These are phyloP conservation scores for Mesochorus sp. DNA, from an alignment of 2,888 invertebrate genomes.

Conservation along the genomic window DNA sequence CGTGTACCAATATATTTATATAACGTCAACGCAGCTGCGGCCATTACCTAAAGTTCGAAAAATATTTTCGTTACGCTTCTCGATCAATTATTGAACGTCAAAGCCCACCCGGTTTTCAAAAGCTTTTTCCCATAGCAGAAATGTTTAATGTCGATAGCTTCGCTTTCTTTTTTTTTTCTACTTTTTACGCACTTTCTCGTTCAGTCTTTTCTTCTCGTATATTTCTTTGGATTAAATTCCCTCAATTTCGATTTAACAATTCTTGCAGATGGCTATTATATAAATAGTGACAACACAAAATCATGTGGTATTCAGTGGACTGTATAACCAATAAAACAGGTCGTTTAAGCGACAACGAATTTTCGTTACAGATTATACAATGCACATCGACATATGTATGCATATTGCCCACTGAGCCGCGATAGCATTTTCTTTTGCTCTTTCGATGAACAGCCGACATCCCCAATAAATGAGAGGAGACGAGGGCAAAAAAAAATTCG, in stretches of 20 bases:
- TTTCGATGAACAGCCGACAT: slow-evolving; percentile 1
- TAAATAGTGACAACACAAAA: slow-evolving; percentile 16
- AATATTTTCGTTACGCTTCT: slow-evolving; percentile 56
- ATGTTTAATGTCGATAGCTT: slow-evolving; percentile 19
- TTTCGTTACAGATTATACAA: slow-evolving; percentile 7
- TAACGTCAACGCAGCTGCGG: slow-evolving; percentile 41
- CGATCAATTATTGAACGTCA: slow-evolving; percentile 52
- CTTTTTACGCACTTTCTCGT: neutral
- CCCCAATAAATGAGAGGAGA: neutral
- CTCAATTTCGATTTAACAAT: slow-evolving; percentile 16
- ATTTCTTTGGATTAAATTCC: slow-evolving; percentile 1
- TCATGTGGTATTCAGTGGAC: slow-evolving; percentile 36
- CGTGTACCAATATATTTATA: neutral
- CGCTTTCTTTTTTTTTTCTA: slow-evolving; percentile 6
- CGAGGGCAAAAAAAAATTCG: slow-evolving; percentile 18
- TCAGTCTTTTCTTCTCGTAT: neutral
- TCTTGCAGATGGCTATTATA: slow-evolving; percentile 29
- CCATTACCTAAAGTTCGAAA: slow-evolving; percentile 48
- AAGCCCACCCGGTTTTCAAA: slow-evolving; percentile 22
- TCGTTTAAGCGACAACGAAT: slow-evolving; percentile 17
- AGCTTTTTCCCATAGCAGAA: slow-evolving; percentile 38
- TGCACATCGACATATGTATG: slow-evolving; percentile 43
- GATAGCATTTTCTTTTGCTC: slow-evolving; percentile 22
- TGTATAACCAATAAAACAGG: slow-evolving; percentile 41
- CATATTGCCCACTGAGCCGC: slow-evolving; percentile 12